Conservation (phyloP, 1,140 invertebrate genomes). For the Ceratina australensis region DNA sequence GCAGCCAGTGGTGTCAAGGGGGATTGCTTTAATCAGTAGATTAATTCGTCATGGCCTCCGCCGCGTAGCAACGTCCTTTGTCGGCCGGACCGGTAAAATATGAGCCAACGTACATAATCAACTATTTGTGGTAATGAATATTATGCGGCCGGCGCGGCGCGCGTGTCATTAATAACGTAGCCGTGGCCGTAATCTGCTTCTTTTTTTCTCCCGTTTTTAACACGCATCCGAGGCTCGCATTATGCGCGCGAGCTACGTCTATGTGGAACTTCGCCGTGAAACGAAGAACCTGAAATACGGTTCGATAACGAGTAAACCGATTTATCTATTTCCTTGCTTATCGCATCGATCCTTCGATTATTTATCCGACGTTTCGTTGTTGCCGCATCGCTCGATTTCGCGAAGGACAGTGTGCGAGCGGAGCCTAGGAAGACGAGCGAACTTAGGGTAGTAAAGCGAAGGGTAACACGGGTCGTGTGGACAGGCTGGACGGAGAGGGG, state of each 20-base stretch:
- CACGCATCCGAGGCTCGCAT: conserved; percentile 22
- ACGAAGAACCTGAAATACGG: background rate
- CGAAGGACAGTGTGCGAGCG: background rate
- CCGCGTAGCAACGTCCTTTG: conserved; percentile 75
- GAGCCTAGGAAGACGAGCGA: conserved; percentile 24
- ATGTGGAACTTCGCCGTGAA: conserved; percentile 5
- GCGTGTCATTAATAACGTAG: conserved; percentile 76
- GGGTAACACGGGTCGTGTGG: conserved; percentile 37
- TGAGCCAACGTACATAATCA: conserved; percentile 78
- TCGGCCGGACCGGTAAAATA: conserved; percentile 75
- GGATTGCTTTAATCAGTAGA: conserved; percentile 79
- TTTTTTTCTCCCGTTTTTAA: conserved; percentile 10
- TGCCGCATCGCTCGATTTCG: no score
- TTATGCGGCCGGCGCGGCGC: conserved; percentile 73
- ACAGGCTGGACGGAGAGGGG: conserved; percentile 28
- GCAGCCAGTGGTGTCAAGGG: conserved; percentile 72
- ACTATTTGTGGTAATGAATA: conserved; percentile 79
- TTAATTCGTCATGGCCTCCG: conserved; percentile 78
- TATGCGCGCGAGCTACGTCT: conserved; percentile 40
- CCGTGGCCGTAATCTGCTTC: conserved; percentile 67
- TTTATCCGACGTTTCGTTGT: no score
- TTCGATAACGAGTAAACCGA: no score
- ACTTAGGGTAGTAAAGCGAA: conserved; percentile 28
- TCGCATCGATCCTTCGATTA: no score
- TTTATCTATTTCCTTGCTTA: no score